These are phyloP conservation scores for Pteruthius melanotis DNA, from an alignment of 2,113 vertebrate genomes.

Conservation along the genomic window DNA sequence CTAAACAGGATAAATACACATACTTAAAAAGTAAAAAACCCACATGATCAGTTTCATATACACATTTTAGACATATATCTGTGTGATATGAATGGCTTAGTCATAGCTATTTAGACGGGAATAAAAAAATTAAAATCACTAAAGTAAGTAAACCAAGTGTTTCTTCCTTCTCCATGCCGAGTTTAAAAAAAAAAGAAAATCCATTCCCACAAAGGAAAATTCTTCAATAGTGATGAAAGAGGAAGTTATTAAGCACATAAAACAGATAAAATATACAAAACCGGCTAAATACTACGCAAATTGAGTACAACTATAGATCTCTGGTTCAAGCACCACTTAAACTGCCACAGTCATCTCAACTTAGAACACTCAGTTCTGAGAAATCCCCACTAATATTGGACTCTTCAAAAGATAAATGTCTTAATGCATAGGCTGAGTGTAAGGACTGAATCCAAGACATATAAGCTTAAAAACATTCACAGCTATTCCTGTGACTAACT, in stretches of 20 bases:
- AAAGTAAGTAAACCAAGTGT: background rate
- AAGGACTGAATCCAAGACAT: background rate
- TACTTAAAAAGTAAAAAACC: background rate
- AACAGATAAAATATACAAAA: background rate
- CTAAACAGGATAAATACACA: background rate
- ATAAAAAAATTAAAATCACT: background rate
- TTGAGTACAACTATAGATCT: background rate
- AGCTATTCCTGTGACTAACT: background rate
- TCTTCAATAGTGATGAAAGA: background rate
- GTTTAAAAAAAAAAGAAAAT: background rate
- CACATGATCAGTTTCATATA: background rate
- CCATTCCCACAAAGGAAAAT: background rate
- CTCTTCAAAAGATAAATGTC: background rate
- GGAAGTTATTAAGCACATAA: background rate
- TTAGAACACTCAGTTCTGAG: background rate
- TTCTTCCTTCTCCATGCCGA: background rate
- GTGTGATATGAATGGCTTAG: background rate
- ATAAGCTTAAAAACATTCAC: background rate
- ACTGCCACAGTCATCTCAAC: background rate
- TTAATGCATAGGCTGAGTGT: background rate
- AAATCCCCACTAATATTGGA: background rate
- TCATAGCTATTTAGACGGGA: background rate
- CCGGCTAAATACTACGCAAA: background rate
- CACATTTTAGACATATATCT: background rate
- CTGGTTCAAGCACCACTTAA: background rate